These are phyloP conservation scores for Euwallacea similis DNA, from an alignment of 1,140 invertebrate species.

Conservation along the genomic window DNA sequence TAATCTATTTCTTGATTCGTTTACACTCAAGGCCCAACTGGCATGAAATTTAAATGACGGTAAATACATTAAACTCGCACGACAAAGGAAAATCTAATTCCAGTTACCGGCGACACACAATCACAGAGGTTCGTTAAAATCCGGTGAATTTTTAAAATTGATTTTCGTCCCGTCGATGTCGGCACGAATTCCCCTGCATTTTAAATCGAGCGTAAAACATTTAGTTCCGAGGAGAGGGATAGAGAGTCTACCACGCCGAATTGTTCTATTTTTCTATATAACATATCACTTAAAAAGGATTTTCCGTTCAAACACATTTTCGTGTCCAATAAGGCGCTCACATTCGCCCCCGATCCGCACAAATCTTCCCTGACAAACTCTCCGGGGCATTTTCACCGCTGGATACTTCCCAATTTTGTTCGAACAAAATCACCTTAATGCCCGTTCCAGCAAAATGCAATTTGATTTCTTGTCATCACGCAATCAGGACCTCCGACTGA, in stretches of 20 bases:
- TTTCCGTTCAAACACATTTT: conserved; percentile 5
- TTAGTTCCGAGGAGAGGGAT: background rate
- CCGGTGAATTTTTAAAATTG: conserved; percentile 7
- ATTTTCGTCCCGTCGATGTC: background rate
- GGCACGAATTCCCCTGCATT: background rate
- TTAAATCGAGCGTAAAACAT: background rate
- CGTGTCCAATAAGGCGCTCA: conserved; percentile 14
- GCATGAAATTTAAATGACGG: no score
- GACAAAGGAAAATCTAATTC: conserved; percentile 4
- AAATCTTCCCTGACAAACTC: conserved; percentile 26
- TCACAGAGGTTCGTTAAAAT: conserved; percentile 1
- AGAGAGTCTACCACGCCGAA: background rate
- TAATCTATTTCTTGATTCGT: no score
- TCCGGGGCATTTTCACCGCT: conserved; percentile 22
- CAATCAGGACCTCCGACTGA: conserved; percentile 27
- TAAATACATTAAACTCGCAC: background rate
- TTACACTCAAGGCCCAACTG: no score
- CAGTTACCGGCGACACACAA: background rate
- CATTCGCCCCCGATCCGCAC: conserved; percentile 7
- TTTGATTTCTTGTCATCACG: conserved; percentile 32
- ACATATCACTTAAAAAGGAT: conserved; percentile 3
- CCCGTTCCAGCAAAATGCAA: conserved; percentile 28
- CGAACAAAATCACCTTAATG: conserved; percentile 33
- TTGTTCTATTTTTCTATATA: conserved; percentile 1
- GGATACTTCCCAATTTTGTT: conserved; percentile 29